These are phyloP conservation scores for Trinorchestia longiramus DNA, from an alignment of 1,140 invertebrate species.

Conservation along the genomic window DNA sequence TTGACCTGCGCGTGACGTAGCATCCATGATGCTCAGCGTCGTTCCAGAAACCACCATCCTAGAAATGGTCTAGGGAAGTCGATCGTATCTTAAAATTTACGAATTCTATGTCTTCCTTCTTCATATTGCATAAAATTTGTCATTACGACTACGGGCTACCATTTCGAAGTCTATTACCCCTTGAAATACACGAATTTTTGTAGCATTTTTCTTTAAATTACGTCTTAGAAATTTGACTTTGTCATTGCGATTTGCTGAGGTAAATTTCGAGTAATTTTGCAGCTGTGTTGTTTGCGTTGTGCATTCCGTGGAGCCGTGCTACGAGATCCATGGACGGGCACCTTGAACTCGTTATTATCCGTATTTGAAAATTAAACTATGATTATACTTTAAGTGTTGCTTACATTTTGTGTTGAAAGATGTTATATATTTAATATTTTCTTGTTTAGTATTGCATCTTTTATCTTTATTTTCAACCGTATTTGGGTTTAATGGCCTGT, in stretches of 20 bases:
- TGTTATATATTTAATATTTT: neutral
- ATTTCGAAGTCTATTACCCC: neutral
- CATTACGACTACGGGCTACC: neutral
- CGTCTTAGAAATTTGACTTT: neutral
- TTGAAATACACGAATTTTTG: neutral
- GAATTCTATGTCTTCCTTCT: no score
- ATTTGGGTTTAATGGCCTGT: no score
- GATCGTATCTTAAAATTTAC: no score
- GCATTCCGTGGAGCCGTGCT: neutral
- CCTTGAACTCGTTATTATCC: neutral
- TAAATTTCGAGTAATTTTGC: neutral
- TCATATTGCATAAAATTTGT: no score
- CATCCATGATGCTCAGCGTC: neutral
- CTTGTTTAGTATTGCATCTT: neutral
- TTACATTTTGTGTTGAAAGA: neutral
- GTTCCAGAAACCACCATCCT: neutral
- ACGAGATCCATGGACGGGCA: neutral
- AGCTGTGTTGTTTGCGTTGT: neutral
- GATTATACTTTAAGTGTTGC: neutral
- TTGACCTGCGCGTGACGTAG: neutral
- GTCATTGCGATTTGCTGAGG: neutral
- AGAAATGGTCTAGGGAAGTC: no score
- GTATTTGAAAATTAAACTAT: neutral
- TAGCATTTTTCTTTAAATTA: neutral
- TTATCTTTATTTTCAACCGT: no score